phyloP scores from a whole-genome alignment of 2,797 vertebrate species.

The Distichodus sexfasciatus region DNA sequence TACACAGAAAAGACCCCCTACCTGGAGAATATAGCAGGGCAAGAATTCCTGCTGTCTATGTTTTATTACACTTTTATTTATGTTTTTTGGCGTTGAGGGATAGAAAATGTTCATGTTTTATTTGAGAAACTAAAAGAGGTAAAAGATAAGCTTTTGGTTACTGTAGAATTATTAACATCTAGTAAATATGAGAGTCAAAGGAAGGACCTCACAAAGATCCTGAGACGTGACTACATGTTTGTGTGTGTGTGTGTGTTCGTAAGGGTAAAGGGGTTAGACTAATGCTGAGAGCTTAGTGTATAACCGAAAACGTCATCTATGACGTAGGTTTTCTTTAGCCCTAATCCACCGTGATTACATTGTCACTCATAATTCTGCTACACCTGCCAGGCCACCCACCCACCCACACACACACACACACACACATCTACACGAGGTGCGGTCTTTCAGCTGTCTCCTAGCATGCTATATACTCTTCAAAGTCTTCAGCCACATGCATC shows the following conservation, averaged over 20 bases:
- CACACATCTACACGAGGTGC: too few species aligned
- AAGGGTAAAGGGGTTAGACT: constrained; percentile 60
- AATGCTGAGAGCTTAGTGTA: constrained; percentile 64
- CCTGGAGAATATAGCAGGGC: too few species aligned
- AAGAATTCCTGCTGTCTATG: too few species aligned
- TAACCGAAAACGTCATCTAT: constrained; percentile 77
- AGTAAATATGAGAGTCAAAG: too few species aligned
- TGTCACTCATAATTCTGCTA: constrained; percentile 58
- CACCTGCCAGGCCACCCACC: constrained; percentile 55
- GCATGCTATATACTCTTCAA: not conserved
- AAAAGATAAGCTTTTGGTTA: too few species aligned
- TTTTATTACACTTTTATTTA: too few species aligned
- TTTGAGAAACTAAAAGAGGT: too few species aligned
- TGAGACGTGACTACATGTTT: constrained; percentile 36
- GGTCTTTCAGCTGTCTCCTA: not conserved
- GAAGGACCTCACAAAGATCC: too few species aligned
- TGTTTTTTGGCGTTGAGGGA: too few species aligned
- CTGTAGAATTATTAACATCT: too few species aligned
- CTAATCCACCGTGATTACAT: constrained; percentile 71
- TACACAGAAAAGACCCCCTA: too few species aligned
- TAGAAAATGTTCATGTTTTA: too few species aligned
- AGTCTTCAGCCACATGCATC: not conserved
- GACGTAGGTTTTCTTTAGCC: constrained; percentile 67
- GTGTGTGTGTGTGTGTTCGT: not conserved
- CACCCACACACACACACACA: constrained; percentile 5